Percentiles rank a stretch among this genome's conserved stretches.
Evolutionary conservation across 1,140 invertebrate genomes (phyloP).

Genomic region (Anadara kagoshimensis): DNA sequence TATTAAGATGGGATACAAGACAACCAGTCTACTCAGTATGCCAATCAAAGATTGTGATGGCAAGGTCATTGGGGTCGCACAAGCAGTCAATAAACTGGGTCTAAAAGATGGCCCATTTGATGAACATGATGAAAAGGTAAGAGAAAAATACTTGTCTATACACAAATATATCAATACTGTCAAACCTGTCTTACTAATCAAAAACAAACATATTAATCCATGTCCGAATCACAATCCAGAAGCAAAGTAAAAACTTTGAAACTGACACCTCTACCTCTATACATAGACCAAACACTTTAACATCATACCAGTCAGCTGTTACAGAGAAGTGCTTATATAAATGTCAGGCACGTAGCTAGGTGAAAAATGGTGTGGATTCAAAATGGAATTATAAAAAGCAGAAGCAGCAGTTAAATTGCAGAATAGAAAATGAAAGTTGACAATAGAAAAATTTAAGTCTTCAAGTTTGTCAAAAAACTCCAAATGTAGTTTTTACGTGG

Average conservation of each 20-base stretch:
- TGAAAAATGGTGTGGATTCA: no score
- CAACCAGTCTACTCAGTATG: conserved; percentile 92
- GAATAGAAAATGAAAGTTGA: no score
- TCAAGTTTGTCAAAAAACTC: neutral
- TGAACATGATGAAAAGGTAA: conserved; percentile 70
- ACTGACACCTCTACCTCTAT: no score
- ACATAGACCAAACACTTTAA: neutral
- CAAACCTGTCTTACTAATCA: neutral
- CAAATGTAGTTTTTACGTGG: neutral
- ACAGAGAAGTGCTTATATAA: no score
- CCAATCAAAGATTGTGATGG: conserved; percentile 97
- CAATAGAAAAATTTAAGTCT: no score
- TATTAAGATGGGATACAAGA: conserved; percentile 92
- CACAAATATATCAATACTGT: neutral
- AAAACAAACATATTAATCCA: no score
- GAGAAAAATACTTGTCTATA: neutral
- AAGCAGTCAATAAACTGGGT: conserved; percentile 93
- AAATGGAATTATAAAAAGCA: no score
- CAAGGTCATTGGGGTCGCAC: conserved; percentile 96
- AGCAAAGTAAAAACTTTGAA: no score
- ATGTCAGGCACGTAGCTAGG: no score
- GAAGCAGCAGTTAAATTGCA: no score
- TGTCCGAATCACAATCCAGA: no score
- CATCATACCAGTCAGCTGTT: no score
- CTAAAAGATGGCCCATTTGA: conserved; percentile 73